A percentile compares a stretch with the other conserved stretches of the same genome.
These are phyloP conservation scores for Telmatherina bonti DNA, from an alignment of 2,797 vertebrate species.

Conservation along the genomic window DNA sequence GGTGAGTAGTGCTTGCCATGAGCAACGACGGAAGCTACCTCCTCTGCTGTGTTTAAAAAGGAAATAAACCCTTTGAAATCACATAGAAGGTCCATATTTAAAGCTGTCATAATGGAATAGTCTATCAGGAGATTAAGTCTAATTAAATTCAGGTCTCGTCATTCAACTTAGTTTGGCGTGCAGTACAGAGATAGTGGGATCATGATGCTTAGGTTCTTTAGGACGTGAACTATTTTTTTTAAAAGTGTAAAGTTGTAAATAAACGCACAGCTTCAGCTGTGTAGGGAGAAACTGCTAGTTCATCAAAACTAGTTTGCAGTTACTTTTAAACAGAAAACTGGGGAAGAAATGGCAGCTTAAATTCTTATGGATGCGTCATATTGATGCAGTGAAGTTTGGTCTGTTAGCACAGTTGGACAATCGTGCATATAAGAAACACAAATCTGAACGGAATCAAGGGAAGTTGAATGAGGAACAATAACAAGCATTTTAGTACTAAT, in stretches of 20 bases:
- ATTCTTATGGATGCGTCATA: not conserved
- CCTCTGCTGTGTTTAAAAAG: not conserved
- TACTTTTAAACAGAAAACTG: not conserved
- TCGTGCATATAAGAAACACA: too few species aligned
- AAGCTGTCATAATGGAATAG: slow-evolving; percentile 2
- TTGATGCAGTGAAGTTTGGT: not conserved
- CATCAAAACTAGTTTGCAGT: not conserved
- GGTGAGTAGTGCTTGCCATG: slow-evolving; percentile 82
- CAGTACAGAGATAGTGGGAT: not conserved
- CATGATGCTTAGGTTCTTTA: not conserved
- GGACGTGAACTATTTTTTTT: not conserved
- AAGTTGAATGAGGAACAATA: not conserved
- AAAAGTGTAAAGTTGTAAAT: not conserved
- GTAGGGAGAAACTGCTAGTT: not conserved
- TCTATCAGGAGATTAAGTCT: not conserved
- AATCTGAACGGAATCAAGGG: not conserved
- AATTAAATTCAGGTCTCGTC: slow-evolving; percentile 5
- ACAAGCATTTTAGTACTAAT: not conserved
- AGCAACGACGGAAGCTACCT: not conserved
- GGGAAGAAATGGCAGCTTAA: not conserved
- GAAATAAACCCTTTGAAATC: slow-evolving; percentile 2
- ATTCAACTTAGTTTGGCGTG: not conserved
- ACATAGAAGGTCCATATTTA: not conserved
- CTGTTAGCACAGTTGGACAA: not conserved
- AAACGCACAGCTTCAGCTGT: not conserved